Base-by-base conservation (phyloP, 2,113 vertebrate species). In the Agelaius tricolor region DNA sequence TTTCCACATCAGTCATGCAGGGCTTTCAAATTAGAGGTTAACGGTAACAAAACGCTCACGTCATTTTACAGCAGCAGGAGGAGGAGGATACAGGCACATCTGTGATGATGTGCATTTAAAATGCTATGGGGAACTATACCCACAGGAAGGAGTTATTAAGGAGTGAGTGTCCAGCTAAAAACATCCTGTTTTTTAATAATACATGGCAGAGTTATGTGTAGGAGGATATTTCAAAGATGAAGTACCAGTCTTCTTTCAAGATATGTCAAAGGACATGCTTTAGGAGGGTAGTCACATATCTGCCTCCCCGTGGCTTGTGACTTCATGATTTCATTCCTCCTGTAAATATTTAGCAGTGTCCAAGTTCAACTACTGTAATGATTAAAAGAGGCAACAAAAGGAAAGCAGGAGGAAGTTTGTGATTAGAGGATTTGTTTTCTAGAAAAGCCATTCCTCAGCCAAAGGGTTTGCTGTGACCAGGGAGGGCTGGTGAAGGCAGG, bases 161-260 rank as follows among this genome's bases (percentile, higher is more conserved):
- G 78, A 78, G 83, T 93, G 87, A 94, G 49, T 74, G 59, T 81
- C 65, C 31, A 78, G 81, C 77, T 88, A 78, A 85, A 91, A 94
- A 89, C 67, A 73, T 52, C 71, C 31, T 84, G 37, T 8, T 86
- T 87, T 92, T 90, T 71, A 95, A 87, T 66, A 92, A 85, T 44
- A 59, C 57, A 84, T 30, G 75, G 84, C 63, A 91, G 68, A 35
- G 20, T 76, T 82, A 11, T 8, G 68, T 79, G 85, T 94, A 91
- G 95, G 94, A 97, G 83, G 83, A 43, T 93, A 92, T 59, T 94
- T 94, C 87, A 30, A 86, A 89, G 61, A 87, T 74, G 47, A 96
- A 94, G 75, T 92, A 95, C 57, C 62, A 78, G 10, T 46, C 63
- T 67, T 94, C 81, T 75, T 86, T 89, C 83, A 89, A 87, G 79